Conservation (phyloP, 2,113 vertebrate genomes). For the Pampusana beccarii region DNA sequence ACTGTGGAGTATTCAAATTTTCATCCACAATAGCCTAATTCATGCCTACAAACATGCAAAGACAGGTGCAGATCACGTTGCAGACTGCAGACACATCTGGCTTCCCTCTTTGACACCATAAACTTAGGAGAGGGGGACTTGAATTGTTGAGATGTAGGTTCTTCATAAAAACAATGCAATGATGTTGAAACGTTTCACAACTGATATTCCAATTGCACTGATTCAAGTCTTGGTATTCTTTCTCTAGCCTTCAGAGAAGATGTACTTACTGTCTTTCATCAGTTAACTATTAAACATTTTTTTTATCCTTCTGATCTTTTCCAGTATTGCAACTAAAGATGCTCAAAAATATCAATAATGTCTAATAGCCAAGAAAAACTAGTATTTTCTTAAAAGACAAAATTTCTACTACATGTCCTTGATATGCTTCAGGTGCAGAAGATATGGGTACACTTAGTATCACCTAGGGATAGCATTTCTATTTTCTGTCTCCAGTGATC, state of each 20-base stretch:
- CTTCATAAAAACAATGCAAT: not conserved
- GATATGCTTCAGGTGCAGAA: not conserved
- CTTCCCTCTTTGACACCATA: not conserved
- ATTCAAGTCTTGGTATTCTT: not conserved
- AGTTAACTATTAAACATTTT: not conserved
- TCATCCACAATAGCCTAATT: not conserved
- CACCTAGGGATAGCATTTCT: not conserved
- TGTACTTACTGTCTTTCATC: not conserved
- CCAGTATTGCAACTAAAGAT: not conserved
- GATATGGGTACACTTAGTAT: not conserved
- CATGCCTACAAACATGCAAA: not conserved
- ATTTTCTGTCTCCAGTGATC: not conserved
- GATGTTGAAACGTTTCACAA: not conserved
- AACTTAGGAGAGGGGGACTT: not conserved
- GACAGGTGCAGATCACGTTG: not conserved
- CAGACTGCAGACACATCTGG: not conserved
- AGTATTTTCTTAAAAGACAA: not conserved
- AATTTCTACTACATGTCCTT: not conserved
- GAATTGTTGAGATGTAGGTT: not conserved
- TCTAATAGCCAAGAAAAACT: not conserved
- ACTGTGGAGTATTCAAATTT: not conserved
- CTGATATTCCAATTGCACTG: not conserved
- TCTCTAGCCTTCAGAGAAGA: not conserved
- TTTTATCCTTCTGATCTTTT: not conserved
- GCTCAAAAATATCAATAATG: not conserved